Evolutionary conservation across 2,797 vertebrate genomes (phyloP), one percentile per base, ranked within the genome.

Genomic region (Cuculus canorus): DNA sequence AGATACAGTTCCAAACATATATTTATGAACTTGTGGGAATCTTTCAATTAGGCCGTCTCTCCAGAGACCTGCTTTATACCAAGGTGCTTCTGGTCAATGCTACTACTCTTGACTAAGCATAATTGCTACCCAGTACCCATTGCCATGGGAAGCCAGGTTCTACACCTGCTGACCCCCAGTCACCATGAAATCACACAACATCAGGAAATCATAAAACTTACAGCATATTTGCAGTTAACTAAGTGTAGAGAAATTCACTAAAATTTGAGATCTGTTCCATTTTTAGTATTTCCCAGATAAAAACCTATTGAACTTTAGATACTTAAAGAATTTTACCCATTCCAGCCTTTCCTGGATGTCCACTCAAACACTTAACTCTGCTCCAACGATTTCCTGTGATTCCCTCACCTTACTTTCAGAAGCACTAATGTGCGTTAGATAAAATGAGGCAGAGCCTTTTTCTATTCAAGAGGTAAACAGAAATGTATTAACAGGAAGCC

Each of bases 381-480:
- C 47, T 82, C 23, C 48, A 77, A 80, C n/a, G 48, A 83, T 39
- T 90, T 82, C 39, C 47, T 72, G 24, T 24, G 15, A 4, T 52
- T 91, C 35, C 11, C 9, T 73, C 32, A 60, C 35, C 33, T 66
- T 66, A 54, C 4, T 69, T 76, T 65, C 33, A 54, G 13, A 66
- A 18, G 7, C 2, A 2, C n/a, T 60, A 47, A 33, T 25, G 22
- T 66, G 24, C 37, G 86, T 85, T 66, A 66, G 37, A 53, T 33
- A 71, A 92, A 17, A 5, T 30, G 19, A 81, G 28, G 21, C 48
- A 93, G n/a, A 92, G 11, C 5, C 19, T 89, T 96, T 91, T 69
- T 11, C 2, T 33, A 59, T 39, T 79, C 43, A 82, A 61, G 28
- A 91, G 8, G 6, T 43, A 72, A 84, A 70, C 8, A 76, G 7